Evolutionary conservation across 2,113 vertebrate species (phyloP), one percentile per base, ranked within the genome.

Genomic region (Cavia porcellus): DNA sequence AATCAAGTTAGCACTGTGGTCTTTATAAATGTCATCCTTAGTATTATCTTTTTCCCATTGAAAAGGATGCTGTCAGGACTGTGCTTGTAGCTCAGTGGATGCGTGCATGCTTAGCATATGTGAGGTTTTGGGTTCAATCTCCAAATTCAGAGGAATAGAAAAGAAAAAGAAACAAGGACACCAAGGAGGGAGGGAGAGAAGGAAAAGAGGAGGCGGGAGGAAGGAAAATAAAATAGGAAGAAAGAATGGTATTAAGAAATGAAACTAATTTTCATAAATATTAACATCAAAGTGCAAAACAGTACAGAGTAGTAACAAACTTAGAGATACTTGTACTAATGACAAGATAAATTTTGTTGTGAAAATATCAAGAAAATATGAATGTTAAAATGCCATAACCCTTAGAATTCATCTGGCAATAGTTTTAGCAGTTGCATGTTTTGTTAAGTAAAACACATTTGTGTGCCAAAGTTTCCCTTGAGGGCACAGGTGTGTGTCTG

Each of bases 381-480:
- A 66, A 42, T 57, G 3, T 90, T 14, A 47, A 96, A 93, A 87
- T 87, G 35, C 11, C n/a, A 17, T 68, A 28, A 2, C 47, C 0
- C 25, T 82, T 22, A 64, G 13, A 3, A 42, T 96, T 96, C 38
- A 24, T 38, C 13, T 90, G 77, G 0, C 10, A 66, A 5, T 75
- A 72, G 13, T 92, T 92, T 96, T n/a, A 92, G 19, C 4, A n/a
- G 7, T 77, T 90, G 6, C 7, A 38, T 77, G 72, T 92, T 93
- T 86, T 86, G 22, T 93, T 92, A 74, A 86, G 75, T 84, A 89
- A 90, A 93, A 75, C 57, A 45, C 15, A 45, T 59, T 42, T 81
- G 3, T 59, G 45, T 28, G 45, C 20, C 62, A 90, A 19, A 25
- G 6, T 92, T 77, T 38, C 62, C 28, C 1, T n/a, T 90, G 38